Base-by-base conservation (phyloP, 2,888 invertebrate species). In the Ornithoptera priamus region DNA sequence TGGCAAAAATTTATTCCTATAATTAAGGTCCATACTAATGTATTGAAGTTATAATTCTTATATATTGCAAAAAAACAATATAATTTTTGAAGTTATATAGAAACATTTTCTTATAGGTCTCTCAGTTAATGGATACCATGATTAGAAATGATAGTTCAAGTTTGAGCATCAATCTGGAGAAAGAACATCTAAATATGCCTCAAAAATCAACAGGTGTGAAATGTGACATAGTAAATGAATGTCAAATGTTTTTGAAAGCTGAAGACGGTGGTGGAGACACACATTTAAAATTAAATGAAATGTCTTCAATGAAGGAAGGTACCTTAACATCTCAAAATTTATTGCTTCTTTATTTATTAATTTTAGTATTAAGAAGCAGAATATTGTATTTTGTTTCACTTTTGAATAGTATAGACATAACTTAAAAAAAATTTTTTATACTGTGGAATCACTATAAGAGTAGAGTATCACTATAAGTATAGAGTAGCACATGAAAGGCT, bases 201-300 rank as follows among this genome's bases (percentile, higher is more conserved):
- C 75, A 71, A 58, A 85, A 84, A 64, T 75, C 82, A 56, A 68
- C 82, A 46, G 82, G 81, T 71, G 85, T 85, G 5, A 86, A 85
- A 70, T 84, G 83, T 79, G 88, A 92, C 73, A 82, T 92, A 76
- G 83, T 89, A 12, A 90, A 92, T 83, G 90, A 92, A 76, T 90
- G 89, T 74, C 85, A 90, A 77, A 86, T 87, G 79, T 89, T 92
- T 70, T 76, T 92, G 50, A 88, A 84, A 71, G 86, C 91, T 71
- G 92, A 92, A 74, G 90, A 91, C 72, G 92, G 92, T 15, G 83
- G 92, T 73, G 92, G 92, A 60, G 92, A 92, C 81, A 84, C 85
- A 8, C 81, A 81, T 69, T 74, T 78, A 42, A 85, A 81, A 71
- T 70, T 82, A 70, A 78, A 77, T 69, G 80, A 77, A 71, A 68